phyloP scores from a whole-genome alignment of 2,797 vertebrate species.

The Micrastur ruficollis region DNA sequence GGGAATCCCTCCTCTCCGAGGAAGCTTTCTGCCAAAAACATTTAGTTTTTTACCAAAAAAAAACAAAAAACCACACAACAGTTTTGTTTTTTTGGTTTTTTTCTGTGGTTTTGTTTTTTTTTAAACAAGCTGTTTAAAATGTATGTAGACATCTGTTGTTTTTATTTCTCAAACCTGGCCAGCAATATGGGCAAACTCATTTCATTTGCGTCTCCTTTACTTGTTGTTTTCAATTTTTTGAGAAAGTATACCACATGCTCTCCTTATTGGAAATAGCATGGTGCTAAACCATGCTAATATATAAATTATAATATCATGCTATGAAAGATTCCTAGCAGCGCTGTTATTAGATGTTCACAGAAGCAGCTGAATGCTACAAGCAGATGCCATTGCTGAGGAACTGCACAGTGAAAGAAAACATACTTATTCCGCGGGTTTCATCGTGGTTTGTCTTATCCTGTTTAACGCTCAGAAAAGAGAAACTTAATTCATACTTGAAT shows the following conservation, averaged over 20 bases:
- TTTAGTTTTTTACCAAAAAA: not conserved
- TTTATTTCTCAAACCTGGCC: not conserved
- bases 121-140: not conserved
- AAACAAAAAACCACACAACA: not conserved
- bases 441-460: not conserved
- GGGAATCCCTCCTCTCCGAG: not conserved
- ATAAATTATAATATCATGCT: not conserved
- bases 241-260: not conserved
- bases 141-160: not conserved
- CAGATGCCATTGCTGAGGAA: not conserved
- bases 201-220: not conserved
- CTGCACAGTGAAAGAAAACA: not conserved
- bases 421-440: not conserved
- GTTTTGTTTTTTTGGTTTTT: too few species aligned
- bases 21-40: not conserved
- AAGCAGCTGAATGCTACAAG: not conserved
- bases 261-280: not conserved
- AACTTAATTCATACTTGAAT: not conserved
- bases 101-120: not conserved
- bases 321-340: accelerated
- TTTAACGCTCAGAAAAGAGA: not conserved
- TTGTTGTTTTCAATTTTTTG: not conserved
- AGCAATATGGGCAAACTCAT: not conserved
- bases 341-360: not conserved
- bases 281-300: not conserved